Percentiles rank a stretch among this genome's conserved stretches.
phyloP scores from a whole-genome alignment of 2,797 vertebrate species.

The Thunnus albacares region DNA sequence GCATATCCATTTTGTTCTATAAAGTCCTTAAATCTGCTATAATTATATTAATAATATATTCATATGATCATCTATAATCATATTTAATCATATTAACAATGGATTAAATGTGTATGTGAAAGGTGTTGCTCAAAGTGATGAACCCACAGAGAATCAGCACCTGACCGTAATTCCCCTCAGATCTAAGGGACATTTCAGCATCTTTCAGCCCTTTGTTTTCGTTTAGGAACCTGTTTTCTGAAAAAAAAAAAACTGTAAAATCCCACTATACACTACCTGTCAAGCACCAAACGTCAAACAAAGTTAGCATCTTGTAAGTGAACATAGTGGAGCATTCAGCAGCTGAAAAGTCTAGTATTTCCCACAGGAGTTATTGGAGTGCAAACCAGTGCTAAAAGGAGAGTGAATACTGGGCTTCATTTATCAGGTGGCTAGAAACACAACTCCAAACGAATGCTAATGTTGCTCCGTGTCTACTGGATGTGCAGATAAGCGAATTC shows the following conservation, averaged over 20 bases:
- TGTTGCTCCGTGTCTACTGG: background rate
- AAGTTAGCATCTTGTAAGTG: background rate
- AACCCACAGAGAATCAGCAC: background rate
- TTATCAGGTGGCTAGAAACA: conserved; percentile 17
- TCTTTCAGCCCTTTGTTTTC: background rate
- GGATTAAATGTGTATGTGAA: background rate
- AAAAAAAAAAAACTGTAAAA: background rate
- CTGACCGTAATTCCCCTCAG: background rate
- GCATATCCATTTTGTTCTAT: background rate
- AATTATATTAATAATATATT: background rate
- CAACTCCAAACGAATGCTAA: conserved; percentile 27
- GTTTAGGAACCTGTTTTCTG: background rate
- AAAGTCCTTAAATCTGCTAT: conserved; percentile 3
- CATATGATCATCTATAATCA: background rate
- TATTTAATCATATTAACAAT: background rate
- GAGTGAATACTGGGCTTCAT: background rate
- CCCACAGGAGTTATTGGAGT: conserved; percentile 14
- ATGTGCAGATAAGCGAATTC: background rate
- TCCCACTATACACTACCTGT: background rate
- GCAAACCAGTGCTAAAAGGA: conserved; percentile 6
- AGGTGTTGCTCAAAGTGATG: background rate
- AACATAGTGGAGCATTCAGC: conserved; percentile 16
- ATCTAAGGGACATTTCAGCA: background rate
- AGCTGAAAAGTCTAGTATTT: conserved; percentile 9
- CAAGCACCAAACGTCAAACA: background rate